A percentile compares a stretch with the other conserved stretches of the same genome.
Conservation (phyloP, 2,797 vertebrate genomes). For the Allobates femoralis region DNA sequence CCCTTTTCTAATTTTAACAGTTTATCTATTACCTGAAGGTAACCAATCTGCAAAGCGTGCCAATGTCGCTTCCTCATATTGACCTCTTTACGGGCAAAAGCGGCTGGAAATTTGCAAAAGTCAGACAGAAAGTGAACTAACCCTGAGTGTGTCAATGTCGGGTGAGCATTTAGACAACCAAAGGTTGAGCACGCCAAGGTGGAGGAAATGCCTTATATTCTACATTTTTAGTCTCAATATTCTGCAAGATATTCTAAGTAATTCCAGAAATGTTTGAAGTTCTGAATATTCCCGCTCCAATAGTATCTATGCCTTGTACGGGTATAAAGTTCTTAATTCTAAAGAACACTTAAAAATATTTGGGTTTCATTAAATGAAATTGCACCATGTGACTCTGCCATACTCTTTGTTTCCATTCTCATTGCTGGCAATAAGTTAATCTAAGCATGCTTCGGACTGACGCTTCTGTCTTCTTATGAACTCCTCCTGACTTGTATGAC, state of each 20-base stretch:
- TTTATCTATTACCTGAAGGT: not conserved
- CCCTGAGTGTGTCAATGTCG: not conserved
- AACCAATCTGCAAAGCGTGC: not conserved
- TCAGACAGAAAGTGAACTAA: not conserved
- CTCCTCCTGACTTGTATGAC: too few species aligned
- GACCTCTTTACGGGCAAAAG: not conserved
- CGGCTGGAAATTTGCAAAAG: not conserved
- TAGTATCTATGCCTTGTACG: too few species aligned
- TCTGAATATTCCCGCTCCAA: not conserved
- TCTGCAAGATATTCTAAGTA: too few species aligned
- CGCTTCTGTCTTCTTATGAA: too few species aligned
- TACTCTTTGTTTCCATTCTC: too few species aligned
- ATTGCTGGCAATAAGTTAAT: too few species aligned
- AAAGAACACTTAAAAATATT: too few species aligned
- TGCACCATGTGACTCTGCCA: too few species aligned
- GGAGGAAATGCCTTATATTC: not conserved
- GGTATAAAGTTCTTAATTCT: too few species aligned
- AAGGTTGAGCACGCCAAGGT: not conserved
- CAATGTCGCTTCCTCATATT: not conserved
- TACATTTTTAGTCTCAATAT: not conserved
- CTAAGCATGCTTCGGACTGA: too few species aligned
- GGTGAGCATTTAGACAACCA: not conserved
- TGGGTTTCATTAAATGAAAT: too few species aligned
- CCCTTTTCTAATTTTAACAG: not conserved
- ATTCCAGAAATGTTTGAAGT: not conserved